Percentiles rank a stretch among this genome's conserved stretches.
Evolutionary conservation across 2,113 vertebrate species (phyloP).

Genomic region (Chrysochloris asiatica): DNA sequence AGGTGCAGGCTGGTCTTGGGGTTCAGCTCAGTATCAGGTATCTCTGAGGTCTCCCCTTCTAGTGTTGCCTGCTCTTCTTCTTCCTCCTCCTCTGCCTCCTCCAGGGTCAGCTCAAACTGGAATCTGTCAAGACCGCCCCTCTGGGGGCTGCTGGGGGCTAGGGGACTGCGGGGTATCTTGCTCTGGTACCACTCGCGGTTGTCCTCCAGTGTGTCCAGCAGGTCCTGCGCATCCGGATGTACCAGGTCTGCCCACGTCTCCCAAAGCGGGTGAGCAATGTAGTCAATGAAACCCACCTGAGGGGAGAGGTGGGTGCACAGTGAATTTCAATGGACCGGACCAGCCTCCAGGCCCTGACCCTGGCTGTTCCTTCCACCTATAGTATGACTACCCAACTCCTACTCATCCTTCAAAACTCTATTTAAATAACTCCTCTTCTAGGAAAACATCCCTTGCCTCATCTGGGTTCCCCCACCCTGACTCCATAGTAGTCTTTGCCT

Average conservation of each 20-base stretch:
- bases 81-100: conserved; percentile 89
- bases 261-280: conserved; percentile 95
- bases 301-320: background rate
- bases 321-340: rapidly evolving
- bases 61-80: conserved; percentile 76
- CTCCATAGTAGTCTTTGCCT: background rate
- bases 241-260: conserved; percentile 96
- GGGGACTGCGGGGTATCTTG: conserved; percentile 93
- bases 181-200: conserved; percentile 97
- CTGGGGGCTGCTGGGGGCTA: conserved; percentile 72
- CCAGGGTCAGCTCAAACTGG: conserved; percentile 90
- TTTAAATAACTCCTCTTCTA: background rate
- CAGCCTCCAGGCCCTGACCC: rapidly evolving
- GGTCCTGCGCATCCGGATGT: conserved; percentile 93
- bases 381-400: background rate
- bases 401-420: conserved; percentile 28
- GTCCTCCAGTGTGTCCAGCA: conserved; percentile 94
- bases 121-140: conserved; percentile 83
- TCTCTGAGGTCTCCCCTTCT: conserved; percentile 64
- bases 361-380: background rate
- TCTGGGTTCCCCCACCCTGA: background rate
- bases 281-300: conserved; percentile 96
- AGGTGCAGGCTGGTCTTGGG: background rate
- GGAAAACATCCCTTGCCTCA: background rate
- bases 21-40: background rate